Base-by-base conservation (phyloP, 2,797 vertebrate species). In the Protosalanx chinensis region DNA sequence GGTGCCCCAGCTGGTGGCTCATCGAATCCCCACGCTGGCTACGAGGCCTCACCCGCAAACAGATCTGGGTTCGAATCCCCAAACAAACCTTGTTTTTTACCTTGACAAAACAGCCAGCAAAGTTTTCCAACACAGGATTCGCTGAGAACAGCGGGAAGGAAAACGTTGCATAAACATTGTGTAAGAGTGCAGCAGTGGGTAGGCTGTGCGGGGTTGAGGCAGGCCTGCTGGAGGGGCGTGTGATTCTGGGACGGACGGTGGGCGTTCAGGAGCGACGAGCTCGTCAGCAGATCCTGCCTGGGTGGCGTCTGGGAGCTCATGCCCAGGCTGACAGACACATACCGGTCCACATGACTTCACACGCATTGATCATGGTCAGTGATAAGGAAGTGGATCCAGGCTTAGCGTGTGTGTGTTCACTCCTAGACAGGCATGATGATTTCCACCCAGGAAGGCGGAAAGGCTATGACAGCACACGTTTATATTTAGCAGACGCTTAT, bases 271-370 rank as follows among this genome's bases (percentile, higher is more conserved):
- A 56, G 53, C 35, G 67, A 20, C n/a, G 53, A 32, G 7, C 30
- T 57, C 57, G 18, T 62, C 35, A 62, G 15, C 64, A 16, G 59
- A 41, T 62, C 68, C 30, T 13, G 27, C 16, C 27, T 79, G 82
- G 27, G 7, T 71, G 41, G 75, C 68, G 64, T 84, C 79, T 53
- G 68, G 27, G 12, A 51, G 6, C 35, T 57, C 56, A 3, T 2
- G 46, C 20, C 37, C 51, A 10, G 78, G 76, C 78, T 76, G 78
- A 20, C 79, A 76, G 86, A 85, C 82, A 85, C 90, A 90, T 91
- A 84, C 88, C 87, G 57, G 85, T 90, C 84, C 88, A 89, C 87
- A 90, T 90, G 88, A 91, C 86, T 91, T 88, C 86, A 85, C 88
- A 87, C 75, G 3, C 86, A 41, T 41, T n/a, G 18, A n/a, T 85